Evolutionary conservation across 2,797 vertebrate species (phyloP).

Genomic region (Coluber constrictor): DNA sequence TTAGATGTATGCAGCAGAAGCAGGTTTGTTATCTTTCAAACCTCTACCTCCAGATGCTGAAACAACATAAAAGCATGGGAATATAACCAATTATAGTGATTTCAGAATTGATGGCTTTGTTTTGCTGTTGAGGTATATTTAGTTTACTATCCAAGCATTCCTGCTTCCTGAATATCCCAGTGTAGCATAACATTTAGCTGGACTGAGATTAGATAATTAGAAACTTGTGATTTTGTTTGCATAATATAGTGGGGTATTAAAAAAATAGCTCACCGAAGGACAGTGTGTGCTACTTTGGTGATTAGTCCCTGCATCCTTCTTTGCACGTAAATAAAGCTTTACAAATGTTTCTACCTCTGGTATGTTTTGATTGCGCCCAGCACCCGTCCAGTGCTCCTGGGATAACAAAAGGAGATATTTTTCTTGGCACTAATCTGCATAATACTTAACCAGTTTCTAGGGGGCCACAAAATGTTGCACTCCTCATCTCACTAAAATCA

Average conservation of each 20-base stretch:
- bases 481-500: background rate
- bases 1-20: background rate
- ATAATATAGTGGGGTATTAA: background rate
- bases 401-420: background rate
- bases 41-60: background rate
- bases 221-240: background rate
- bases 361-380: background rate
- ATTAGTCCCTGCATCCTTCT: background rate
- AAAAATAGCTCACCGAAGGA: background rate
- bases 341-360: background rate
- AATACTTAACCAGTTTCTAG: background rate
- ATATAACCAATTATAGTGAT: background rate
- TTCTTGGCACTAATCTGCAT: background rate
- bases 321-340: background rate
- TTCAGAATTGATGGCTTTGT: background rate
- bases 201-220: background rate
- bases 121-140: background rate
- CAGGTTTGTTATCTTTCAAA: background rate
- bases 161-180: background rate
- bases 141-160: background rate
- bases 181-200: background rate
- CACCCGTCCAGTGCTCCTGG: background rate
- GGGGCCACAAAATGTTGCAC: background rate
- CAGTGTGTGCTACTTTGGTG: background rate
- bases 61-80: background rate